phyloP scores from a whole-genome alignment of 2,113 vertebrate genomes.

The Cyprinus carpio region DNA sequence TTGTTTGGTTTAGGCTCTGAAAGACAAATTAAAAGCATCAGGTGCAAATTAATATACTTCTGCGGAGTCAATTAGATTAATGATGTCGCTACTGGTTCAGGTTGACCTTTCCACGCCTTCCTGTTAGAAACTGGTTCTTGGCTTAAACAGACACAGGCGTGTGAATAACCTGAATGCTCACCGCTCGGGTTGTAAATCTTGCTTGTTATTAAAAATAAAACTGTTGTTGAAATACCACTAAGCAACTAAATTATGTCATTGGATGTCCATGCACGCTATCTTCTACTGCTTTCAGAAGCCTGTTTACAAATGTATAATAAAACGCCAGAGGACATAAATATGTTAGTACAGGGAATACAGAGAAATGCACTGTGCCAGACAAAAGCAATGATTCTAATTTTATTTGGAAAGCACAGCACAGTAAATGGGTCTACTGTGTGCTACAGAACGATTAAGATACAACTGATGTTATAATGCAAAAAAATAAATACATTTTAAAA shows the following conservation, averaged over 20 bases:
- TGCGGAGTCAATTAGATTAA: constrained; percentile 34
- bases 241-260: constrained; percentile 17
- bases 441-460: background rate
- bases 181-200: background rate
- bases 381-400: background rate
- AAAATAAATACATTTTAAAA: too few species aligned
- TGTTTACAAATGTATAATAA: constrained; percentile 29
- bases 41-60: constrained; percentile 39
- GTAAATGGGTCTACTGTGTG: background rate
- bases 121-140: constrained; percentile 8
- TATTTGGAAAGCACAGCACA: background rate
- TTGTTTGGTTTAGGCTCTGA: constrained; percentile 17
- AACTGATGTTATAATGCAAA: background rate
- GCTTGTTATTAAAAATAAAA: constrained; percentile 26
- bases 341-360: background rate
- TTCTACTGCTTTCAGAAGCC: constrained; percentile 2
- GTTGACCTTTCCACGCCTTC: constrained; percentile 44
- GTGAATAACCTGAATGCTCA: background rate
- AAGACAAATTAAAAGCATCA: constrained; percentile 33
- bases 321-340: constrained; percentile 23
- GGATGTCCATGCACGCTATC: background rate
- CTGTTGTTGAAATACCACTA: background rate
- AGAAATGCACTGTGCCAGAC: background rate
- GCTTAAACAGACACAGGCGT: constrained; percentile 1
- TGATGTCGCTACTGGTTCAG: constrained; percentile 27